Evolutionary conservation across 2,113 vertebrate species (phyloP).

Genomic region (Empidonax traillii): DNA sequence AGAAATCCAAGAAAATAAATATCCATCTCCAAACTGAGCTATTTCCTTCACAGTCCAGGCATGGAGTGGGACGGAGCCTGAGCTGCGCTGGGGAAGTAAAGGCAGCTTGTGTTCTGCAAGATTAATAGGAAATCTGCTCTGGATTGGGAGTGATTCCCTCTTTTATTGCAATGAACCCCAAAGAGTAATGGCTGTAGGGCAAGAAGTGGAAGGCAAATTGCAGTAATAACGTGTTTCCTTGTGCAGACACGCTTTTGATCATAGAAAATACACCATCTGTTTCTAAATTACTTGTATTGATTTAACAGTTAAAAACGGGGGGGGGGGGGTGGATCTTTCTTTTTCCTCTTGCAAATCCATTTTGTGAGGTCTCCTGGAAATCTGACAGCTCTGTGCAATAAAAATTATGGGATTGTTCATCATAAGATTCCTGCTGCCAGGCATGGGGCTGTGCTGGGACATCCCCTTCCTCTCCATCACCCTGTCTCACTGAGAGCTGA

Average conservation of each 20-base stretch:
- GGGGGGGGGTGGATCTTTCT: background rate
- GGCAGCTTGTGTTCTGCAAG: background rate
- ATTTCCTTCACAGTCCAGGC: background rate
- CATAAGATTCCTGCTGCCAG: background rate
- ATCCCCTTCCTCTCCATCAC: background rate
- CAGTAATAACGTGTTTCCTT: constrained; percentile 52
- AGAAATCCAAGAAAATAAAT: background rate
- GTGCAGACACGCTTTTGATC: constrained; percentile 56
- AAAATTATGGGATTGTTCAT: background rate
- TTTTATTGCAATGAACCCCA: constrained; percentile 41
- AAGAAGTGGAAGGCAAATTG: constrained; percentile 54
- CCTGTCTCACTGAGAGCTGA: background rate
- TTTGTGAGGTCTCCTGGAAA: background rate
- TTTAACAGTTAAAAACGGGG: constrained; percentile 25
- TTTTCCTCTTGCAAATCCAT: constrained; percentile 14
- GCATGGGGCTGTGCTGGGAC: background rate
- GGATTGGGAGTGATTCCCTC: constrained; percentile 32
- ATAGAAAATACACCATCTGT: constrained; percentile 47
- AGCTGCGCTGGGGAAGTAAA: background rate
- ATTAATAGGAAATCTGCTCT: constrained; percentile 40
- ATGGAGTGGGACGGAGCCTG: background rate
- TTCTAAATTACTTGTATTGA: constrained; percentile 66
- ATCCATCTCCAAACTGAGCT: background rate
- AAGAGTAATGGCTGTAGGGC: constrained; percentile 36
- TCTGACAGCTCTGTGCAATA: constrained; percentile 14